phyloP scores from a whole-genome alignment of 2,797 vertebrate genomes.

The Otolemur crassicaudatus region DNA sequence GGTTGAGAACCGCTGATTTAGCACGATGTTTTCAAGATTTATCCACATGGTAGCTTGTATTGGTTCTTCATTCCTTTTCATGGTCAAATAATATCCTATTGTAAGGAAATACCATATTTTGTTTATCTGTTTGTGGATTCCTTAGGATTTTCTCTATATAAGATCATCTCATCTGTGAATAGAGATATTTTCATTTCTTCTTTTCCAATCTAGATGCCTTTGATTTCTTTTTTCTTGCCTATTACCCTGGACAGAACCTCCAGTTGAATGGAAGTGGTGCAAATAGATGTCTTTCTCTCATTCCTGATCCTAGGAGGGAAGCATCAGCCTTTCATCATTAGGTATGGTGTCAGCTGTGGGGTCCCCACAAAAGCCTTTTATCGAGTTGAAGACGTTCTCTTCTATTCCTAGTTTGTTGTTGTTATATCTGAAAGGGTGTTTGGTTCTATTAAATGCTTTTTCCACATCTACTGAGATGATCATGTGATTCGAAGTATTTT shows the following conservation, averaged over 20 bases:
- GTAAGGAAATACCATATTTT: neutral
- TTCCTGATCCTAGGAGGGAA: neutral
- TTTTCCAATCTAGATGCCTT: neutral
- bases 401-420: neutral
- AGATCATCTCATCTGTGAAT: neutral
- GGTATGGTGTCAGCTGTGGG: neutral
- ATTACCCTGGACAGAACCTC: neutral
- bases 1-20: neutral
- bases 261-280: neutral
- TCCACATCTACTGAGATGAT: neutral
- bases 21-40: neutral
- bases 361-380: neutral
- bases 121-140: neutral
- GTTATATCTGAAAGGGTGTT: neutral
- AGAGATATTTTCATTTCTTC: neutral
- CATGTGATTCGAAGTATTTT: neutral
- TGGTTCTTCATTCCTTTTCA: neutral
- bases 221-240: neutral
- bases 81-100: neutral
- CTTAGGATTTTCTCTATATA: neutral
- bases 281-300: neutral
- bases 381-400: neutral
- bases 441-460: conserved; percentile 11
- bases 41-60: neutral
- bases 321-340: neutral